Evolutionary conservation across 2,113 vertebrate species (phyloP).

Genomic region (Protomyctophum bolini): DNA sequence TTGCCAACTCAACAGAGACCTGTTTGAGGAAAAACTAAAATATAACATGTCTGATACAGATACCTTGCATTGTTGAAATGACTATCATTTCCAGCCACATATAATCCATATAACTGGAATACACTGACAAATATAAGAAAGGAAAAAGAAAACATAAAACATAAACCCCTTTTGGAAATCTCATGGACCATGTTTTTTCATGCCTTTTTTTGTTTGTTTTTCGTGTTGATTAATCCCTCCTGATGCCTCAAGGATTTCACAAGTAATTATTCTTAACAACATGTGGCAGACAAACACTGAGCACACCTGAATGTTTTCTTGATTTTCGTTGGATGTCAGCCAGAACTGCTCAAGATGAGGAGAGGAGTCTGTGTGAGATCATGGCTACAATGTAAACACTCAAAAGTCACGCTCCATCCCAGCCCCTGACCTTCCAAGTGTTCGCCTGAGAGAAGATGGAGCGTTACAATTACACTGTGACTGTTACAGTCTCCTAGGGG

Average conservation of each 20-base stretch:
- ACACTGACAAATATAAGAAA: conserved; percentile 44
- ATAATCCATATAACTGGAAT: conserved; percentile 30
- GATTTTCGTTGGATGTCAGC: conserved; percentile 36
- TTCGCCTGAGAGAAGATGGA: conserved; percentile 58
- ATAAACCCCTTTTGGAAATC: conserved; percentile 36
- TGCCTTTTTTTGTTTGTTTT: conserved; percentile 40
- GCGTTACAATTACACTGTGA: conserved; percentile 47
- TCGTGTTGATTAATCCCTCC: conserved; percentile 55
- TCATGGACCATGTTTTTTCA: conserved; percentile 45
- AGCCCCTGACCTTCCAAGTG: conserved; percentile 56
- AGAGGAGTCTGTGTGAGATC: conserved; percentile 47
- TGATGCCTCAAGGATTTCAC: conserved; percentile 48
- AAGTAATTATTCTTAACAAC: conserved; percentile 50
- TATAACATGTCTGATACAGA: conserved; percentile 24
- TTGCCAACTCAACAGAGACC: conserved; percentile 28
- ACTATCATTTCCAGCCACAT: conserved; percentile 31
- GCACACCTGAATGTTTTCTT: conserved; percentile 55
- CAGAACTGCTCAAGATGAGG: conserved; percentile 33
- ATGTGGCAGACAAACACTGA: conserved; percentile 50
- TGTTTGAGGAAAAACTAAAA: conserved; percentile 20
- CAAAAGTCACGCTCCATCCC: conserved; percentile 51
- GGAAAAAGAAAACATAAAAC: conserved; percentile 12
- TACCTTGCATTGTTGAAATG: conserved; percentile 46
- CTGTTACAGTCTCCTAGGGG: conserved; percentile 38
- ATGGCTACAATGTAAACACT: conserved; percentile 62